Evolutionary conservation across 2,113 vertebrate genomes (phyloP).

Genomic region (Neotoma lepida): DNA sequence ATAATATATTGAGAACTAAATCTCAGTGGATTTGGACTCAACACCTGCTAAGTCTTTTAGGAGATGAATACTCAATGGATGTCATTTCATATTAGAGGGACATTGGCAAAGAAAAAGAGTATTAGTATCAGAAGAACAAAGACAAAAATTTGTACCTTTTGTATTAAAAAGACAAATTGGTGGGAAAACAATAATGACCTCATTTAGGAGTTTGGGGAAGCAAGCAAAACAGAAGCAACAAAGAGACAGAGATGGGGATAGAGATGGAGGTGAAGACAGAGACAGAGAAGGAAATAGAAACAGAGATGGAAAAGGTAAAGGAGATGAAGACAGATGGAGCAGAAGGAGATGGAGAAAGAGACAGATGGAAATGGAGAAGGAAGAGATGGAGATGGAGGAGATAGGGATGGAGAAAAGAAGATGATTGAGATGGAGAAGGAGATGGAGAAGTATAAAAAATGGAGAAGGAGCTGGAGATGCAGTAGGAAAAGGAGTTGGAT

Average conservation of each 20-base stretch:
- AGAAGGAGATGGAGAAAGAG: not conserved
- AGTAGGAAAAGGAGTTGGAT: not conserved
- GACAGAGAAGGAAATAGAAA: not conserved
- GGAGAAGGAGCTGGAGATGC: not conserved
- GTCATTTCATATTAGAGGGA: not conserved
- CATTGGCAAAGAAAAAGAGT: not conserved
- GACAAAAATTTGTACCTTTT: not conserved
- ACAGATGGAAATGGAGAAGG: not conserved
- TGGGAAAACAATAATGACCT: not conserved
- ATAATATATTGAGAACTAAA: not conserved
- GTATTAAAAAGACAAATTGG: not conserved
- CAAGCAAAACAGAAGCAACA: not conserved
- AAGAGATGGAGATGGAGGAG: not conserved
- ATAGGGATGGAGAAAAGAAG: too few species aligned
- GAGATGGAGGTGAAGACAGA: not conserved
- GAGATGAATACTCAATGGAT: not conserved
- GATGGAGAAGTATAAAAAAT: too few species aligned
- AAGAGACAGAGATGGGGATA: not conserved
- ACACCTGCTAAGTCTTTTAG: not conserved
- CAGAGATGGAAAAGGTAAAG: too few species aligned
- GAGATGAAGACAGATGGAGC: not conserved
- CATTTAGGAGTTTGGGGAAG: not conserved
- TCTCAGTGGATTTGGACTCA: not conserved
- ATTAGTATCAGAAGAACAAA: not conserved
- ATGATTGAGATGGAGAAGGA: not conserved